These are phyloP conservation scores for Percina caprodes DNA, from an alignment of 2,113 vertebrate genomes.

Conservation along the genomic window DNA sequence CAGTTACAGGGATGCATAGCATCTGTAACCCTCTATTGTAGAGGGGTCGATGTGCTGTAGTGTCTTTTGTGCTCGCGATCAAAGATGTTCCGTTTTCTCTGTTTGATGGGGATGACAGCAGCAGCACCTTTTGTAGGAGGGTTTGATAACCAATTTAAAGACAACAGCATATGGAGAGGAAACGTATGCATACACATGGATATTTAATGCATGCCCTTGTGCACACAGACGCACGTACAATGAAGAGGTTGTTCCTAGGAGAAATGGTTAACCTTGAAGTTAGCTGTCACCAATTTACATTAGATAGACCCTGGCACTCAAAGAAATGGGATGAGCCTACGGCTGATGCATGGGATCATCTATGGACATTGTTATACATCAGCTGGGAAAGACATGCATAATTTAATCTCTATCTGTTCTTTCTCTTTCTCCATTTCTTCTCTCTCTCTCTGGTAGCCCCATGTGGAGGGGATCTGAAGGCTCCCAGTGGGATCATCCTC, in stretches of 20 bases:
- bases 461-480: constrained; percentile 95
- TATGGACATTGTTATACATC: constrained; percentile 60
- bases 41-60: constrained; percentile 36
- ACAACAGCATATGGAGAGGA: neutral
- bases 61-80: constrained; percentile 61
- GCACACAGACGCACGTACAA: neutral
- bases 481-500: constrained; percentile 95
- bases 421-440: neutral
- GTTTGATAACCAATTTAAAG: constrained; percentile 51
- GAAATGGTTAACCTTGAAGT: constrained; percentile 71
- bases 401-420: constrained; percentile 47
- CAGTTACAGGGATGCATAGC: constrained; percentile 53
- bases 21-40: neutral
- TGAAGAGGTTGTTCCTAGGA: neutral
- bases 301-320: constrained; percentile 50
- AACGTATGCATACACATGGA: neutral
- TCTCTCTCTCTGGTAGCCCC: constrained; percentile 85
- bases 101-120: constrained; percentile 32
- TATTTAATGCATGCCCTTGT: neutral
- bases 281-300: constrained; percentile 60
- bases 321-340: constrained; percentile 58
- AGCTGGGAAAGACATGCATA: constrained; percentile 49
- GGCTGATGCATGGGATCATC: constrained; percentile 61
- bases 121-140: constrained; percentile 13
- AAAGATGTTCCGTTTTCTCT: constrained; percentile 38